Percentiles rank a stretch among this genome's conserved stretches.
Evolutionary conservation across 2,888 invertebrate genomes (phyloP).

Genomic region (Autographa pulchrina): DNA sequence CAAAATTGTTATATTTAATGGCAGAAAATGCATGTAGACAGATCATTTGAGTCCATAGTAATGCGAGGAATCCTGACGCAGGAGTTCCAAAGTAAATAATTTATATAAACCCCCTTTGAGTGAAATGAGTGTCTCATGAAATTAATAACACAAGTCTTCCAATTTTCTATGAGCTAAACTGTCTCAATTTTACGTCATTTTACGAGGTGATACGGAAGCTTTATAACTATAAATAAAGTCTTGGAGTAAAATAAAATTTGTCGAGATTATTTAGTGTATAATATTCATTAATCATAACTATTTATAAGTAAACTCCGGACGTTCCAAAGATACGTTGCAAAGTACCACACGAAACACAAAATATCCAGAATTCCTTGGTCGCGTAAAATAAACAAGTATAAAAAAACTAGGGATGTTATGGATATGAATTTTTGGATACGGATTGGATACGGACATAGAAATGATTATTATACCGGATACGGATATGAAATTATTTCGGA

Average conservation of each 20-base stretch:
- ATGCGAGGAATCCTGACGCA: neutral
- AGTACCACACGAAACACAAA: constrained; percentile 27
- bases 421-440: too few species aligned
- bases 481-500: too few species aligned
- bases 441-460: too few species aligned
- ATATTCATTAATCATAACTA: constrained; percentile 41
- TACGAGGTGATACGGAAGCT: neutral
- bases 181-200: neutral
- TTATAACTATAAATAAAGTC: constrained; percentile 6
- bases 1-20: too few species aligned
- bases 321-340: constrained; percentile 24
- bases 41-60: neutral
- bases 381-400: too few species aligned
- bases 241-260: constrained; percentile 31
- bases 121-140: too few species aligned
- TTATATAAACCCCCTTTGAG: neutral
- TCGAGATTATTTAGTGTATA: constrained; percentile 28
- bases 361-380: neutral
- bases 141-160: neutral
- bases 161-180: neutral
- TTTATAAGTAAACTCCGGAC: constrained; percentile 29
- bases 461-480: too few species aligned
- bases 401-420: too few species aligned
- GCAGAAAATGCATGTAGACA: too few species aligned
- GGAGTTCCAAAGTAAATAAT: neutral